Base-by-base conservation (phyloP, 2,888 invertebrate species). In the Xestia sexstrigata region DNA sequence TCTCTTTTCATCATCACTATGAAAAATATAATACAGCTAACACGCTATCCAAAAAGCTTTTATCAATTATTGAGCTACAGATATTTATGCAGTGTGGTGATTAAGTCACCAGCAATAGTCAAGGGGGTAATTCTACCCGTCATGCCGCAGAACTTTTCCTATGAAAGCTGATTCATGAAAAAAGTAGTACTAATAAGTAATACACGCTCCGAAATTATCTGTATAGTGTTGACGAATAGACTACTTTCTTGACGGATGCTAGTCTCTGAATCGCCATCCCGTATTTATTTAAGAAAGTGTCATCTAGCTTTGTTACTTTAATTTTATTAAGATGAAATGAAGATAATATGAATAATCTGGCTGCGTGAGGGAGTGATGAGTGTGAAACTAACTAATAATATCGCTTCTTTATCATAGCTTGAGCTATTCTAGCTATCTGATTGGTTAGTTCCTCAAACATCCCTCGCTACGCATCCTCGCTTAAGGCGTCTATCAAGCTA, bases 231-330 rank as follows among this genome's bases (percentile, higher is more conserved):
- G 20, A 62, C 9, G 20, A 30, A 2, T 60, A 26, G 26, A 30
- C 26, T 15, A 26, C 15, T 15, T 58, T 11, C 5, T 30, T 60
- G 35, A 62, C 35, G 35, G 20, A 35, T 62, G 35, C 20, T 20
- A 5, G 11, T 20, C 35, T 35, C 35, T 62, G 5, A 62, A 62
- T 35, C 9, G 6, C 62, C 62, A 35, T 20, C 17, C 1, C 11
- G 9, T 20, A 30, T 20, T 39, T n/a, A 35, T 45, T 35, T 74
- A 17, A 23, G 0, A n/a, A 42, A 26, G 5, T 17, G 17, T n/a
- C 39, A 7, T 35, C 20, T 45, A 52, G 55, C 17, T 76, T 45
- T 39, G 9, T 76, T 45, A 76, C n/a, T 62, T 15, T 42, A 52
- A 39, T 30, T 1, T 60, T 30, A 52, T 45, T 17, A 35, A n/a